Evolutionary conservation across 92 coral and sea anemone genomes (phyloP).

Genomic region (Heteractis magnifica): DNA sequence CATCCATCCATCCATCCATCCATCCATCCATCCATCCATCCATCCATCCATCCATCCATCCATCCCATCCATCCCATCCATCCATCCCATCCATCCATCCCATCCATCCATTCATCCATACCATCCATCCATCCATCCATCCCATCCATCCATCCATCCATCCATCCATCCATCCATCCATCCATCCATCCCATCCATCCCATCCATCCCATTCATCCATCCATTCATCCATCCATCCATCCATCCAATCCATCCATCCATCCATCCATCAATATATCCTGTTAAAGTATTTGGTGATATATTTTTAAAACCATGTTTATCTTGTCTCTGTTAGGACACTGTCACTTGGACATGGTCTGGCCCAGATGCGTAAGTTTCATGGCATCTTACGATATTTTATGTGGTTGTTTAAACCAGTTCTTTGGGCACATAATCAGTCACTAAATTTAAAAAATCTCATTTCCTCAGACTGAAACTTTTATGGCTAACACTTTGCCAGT

Average conservation of each 20-base stretch:
- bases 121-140: no score
- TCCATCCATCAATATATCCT: not conserved
- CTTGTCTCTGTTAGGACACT: conserved; percentile 50
- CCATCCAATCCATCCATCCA: not conserved
- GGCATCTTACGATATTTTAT: not conserved
- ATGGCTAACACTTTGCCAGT: conserved; percentile 77
- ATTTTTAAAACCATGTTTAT: not conserved
- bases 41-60: no score
- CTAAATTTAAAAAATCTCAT: not conserved
- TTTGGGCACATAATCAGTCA: no score
- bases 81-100: no score
- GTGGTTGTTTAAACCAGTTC: no score
- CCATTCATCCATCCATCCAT: not conserved
- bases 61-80: no score
- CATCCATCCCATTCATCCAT: not conserved
- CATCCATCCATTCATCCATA: no score
- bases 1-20: not conserved
- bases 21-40: no score
- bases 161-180: no score
- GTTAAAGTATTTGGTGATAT: not conserved
- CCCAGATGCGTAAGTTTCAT: conserved; percentile 68
- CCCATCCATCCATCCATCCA: no score
- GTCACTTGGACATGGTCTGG: conserved; percentile 90
- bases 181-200: no score
- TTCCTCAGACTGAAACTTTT: conserved; percentile 55